Percentiles rank a stretch among this genome's conserved stretches.
Conservation (phyloP, 2,888 invertebrate species). For the Malthinus flaveolus region DNA sequence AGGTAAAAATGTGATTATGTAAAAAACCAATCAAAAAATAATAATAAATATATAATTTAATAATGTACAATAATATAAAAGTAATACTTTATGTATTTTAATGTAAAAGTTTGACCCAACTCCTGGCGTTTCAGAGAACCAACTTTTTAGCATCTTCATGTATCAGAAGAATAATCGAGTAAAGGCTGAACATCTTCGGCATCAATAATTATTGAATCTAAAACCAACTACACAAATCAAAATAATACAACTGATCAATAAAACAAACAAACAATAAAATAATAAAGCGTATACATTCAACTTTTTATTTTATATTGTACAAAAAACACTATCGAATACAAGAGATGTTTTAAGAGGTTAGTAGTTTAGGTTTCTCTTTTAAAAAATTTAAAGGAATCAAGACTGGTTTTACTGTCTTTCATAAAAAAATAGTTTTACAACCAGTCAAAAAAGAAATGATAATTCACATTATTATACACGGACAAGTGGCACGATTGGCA, state of each 20-base stretch:
- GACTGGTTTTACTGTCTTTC: neutral
- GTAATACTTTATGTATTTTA: conserved; percentile 4
- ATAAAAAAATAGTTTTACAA: too few species aligned
- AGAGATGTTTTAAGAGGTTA: conserved; percentile 2
- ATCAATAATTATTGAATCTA: conserved; percentile 12
- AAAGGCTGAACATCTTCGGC: conserved; percentile 15
- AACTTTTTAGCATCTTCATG: neutral
- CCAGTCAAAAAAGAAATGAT: too few species aligned
- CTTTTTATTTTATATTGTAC: conserved; percentile 6
- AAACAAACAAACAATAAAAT: neutral
- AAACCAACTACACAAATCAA: conserved; percentile 24
- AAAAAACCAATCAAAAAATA: neutral
- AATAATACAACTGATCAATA: conserved; percentile 5
- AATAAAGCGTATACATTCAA: neutral
- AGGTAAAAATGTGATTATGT: too few species aligned
- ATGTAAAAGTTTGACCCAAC: neutral
- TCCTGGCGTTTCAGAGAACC: too few species aligned
- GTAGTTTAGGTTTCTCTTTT: neutral
- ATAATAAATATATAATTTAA: conserved; percentile 8
- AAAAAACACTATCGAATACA: conserved; percentile 3
- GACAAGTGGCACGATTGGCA: conserved; percentile 18
- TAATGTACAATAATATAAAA: conserved; percentile 8
- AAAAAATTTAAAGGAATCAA: neutral
- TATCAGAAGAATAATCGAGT: conserved; percentile 12
- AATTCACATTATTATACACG: neutral